A percentile compares a stretch with the other conserved stretches of the same genome.
These are phyloP conservation scores for Heptranchias perlo DNA, from an alignment of 2,113 vertebrate species.

Conservation along the genomic window DNA sequence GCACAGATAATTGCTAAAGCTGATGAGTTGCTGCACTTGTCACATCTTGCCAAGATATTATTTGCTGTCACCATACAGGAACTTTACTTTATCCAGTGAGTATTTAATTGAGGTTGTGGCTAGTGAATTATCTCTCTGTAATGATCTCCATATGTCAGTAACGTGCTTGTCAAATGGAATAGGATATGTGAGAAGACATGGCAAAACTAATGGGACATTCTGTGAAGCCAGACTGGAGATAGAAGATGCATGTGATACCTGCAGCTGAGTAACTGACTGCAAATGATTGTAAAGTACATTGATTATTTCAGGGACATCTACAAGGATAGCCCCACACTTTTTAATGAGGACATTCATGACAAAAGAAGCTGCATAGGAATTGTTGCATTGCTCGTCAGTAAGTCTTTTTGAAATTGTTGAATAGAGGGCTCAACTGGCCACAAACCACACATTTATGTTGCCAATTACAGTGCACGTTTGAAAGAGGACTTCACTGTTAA, in stretches of 20 bases:
- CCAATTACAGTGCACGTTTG: background rate
- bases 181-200: slow-evolving; percentile 67
- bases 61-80: slow-evolving; percentile 75
- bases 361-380: background rate
- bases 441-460: background rate
- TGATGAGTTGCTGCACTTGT: background rate
- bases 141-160: slow-evolving; percentile 76
- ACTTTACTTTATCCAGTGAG: slow-evolving; percentile 75
- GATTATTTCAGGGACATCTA: slow-evolving; percentile 68
- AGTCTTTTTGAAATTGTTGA: background rate
- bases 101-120: slow-evolving; percentile 71
- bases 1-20: slow-evolving; percentile 76
- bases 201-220: slow-evolving; percentile 70
- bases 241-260: slow-evolving; percentile 72
- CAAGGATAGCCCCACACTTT: slow-evolving; percentile 61
- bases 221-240: slow-evolving; percentile 76
- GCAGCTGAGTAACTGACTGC: slow-evolving; percentile 70
- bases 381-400: background rate
- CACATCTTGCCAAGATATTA: slow-evolving; percentile 55
- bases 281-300: slow-evolving; percentile 68
- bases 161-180: slow-evolving; percentile 80
- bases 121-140: slow-evolving; percentile 70
- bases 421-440: background rate
- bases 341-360: slow-evolving; percentile 58
- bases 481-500: background rate